These are phyloP conservation scores for Microhierax caerulescens DNA, from an alignment of 2,797 vertebrate species.

Conservation along the genomic window DNA sequence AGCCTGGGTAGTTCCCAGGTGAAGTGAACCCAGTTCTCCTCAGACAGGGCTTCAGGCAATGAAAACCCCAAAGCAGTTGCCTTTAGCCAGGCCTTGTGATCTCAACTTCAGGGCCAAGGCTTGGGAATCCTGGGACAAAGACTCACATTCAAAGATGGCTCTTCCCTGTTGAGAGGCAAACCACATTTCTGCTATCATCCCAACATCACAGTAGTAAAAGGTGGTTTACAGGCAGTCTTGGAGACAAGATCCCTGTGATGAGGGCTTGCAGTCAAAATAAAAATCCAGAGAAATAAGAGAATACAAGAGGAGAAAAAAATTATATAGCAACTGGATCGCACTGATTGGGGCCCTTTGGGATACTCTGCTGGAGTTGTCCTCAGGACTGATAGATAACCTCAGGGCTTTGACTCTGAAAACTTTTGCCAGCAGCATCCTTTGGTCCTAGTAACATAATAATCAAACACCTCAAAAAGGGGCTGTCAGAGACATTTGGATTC, in stretches of 20 bases:
- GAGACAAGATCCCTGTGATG: not conserved
- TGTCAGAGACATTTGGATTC: not conserved
- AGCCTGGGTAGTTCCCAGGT: not conserved
- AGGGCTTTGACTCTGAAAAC: not conserved
- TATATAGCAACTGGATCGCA: not conserved
- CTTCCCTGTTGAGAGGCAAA: not conserved
- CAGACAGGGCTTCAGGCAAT: not conserved
- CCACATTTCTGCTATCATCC: not conserved
- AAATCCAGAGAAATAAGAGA: not conserved
- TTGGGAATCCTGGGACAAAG: not conserved
- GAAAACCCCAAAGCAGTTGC: not conserved
- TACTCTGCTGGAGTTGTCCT: not conserved
- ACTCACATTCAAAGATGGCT: not conserved
- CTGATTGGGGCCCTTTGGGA: not conserved
- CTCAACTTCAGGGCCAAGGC: not conserved
- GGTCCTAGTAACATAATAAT: not conserved
- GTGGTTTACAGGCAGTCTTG: not conserved
- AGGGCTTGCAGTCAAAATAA: not conserved
- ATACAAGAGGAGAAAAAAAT: not conserved
- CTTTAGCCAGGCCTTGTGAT: not conserved
- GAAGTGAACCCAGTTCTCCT: not conserved
- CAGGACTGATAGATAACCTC: not conserved
- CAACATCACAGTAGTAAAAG: not conserved
- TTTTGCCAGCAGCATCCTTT: constrained; percentile 23
- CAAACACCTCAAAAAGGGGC: constrained; percentile 1